Conservation (phyloP, 2,113 vertebrate genomes). For the Todiramphus saurophagus region DNA sequence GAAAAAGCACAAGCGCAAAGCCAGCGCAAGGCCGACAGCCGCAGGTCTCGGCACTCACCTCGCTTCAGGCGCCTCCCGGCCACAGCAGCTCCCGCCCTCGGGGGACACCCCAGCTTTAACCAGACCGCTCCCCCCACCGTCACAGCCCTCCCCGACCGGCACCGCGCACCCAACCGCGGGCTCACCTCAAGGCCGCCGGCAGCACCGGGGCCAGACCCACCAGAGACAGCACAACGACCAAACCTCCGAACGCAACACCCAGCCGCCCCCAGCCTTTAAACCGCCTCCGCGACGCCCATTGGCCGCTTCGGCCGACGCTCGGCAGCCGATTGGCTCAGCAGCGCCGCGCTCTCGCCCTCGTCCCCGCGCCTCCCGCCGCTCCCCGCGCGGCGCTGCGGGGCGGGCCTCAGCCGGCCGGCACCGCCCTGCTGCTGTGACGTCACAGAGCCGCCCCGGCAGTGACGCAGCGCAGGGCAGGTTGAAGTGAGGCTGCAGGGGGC, state of each 20-base stretch:
- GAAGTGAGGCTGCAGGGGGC: background rate
- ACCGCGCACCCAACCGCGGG: fast-evolving
- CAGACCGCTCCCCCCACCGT: fast-evolving
- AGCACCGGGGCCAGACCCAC: background rate
- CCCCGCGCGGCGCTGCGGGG: background rate
- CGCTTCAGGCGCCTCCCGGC: fast-evolving
- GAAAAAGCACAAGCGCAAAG: background rate
- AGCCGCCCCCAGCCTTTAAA: background rate
- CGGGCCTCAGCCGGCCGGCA: too few species aligned
- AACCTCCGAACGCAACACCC: fast-evolving
- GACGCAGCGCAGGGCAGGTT: fast-evolving
- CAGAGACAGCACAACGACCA: background rate
- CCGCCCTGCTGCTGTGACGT: background rate
- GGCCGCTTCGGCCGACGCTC: background rate
- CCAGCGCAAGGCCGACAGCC: background rate
- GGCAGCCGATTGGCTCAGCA: background rate
- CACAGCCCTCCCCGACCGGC: background rate
- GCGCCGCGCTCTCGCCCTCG: background rate
- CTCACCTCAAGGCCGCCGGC: fast-evolving
- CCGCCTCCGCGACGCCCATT: background rate
- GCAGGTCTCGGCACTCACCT: fast-evolving
- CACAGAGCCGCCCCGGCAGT: background rate
- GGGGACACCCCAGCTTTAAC: fast-evolving
- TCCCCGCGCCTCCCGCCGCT: too few species aligned
- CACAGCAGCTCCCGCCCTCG: fast-evolving